Base-by-base conservation (phyloP, 2,113 vertebrate genomes). In the Paramisgurnus dabryanus region DNA sequence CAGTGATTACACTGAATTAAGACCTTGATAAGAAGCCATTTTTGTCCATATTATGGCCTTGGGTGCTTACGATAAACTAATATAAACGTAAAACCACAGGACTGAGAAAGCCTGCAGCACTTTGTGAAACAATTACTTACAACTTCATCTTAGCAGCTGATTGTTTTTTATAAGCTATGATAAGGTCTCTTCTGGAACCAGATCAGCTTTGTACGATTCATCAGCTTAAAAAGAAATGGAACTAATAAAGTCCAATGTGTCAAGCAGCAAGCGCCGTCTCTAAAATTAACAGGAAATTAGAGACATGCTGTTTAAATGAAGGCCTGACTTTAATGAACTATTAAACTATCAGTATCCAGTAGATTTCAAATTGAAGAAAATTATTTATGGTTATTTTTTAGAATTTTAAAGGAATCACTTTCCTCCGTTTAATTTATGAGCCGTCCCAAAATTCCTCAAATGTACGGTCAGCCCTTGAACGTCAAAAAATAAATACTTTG, bases 1-100 rank as follows among this genome's bases (percentile, higher is more conserved):
- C 74, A 50, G 45, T 66, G 47, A 76, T 40, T 76, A 65, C 27
- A 49, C 73, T 65, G 73, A 76, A 76, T 64, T 53, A 66, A 76
- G 74, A 53, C 4, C 15, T 13, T 66, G 74, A 55, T 66, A 45
- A 76, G 50, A 76, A 76, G 27, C 7, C 61, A 53, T 66, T 66
- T 76, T 47, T 18, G 47, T 53, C 17, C 74, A 76, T 45, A 76
- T 76, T 55, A 63, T 75, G 7, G 43, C 41, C 18, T 41, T 34
- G 7, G 13, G 63, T 60, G 61, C 12, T 47, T 49, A 49, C 47
- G 13, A 47, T 49, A 7, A 63, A 63, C 4, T 4, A 63, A 15
- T 75, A 34, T 64, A 58, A 75, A 75, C 43, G 7, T 45, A 17
- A 72, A 72, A 72, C 17, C 39, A 58, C 8, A 10, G 39, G 6